phyloP scores from a whole-genome alignment of 2,113 vertebrate species.

The Psammodynastes pulverulentus region DNA sequence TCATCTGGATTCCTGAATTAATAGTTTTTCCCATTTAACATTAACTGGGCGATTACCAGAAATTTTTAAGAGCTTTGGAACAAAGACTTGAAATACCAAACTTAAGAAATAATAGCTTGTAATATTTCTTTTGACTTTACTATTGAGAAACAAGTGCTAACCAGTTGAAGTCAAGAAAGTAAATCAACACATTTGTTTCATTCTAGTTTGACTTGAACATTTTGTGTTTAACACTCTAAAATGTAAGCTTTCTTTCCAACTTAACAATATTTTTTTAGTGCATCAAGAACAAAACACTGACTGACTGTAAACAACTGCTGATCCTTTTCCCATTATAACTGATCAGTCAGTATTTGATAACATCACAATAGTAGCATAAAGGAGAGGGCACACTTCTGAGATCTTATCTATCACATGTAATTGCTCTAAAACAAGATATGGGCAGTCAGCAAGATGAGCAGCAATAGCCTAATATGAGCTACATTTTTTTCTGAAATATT shows the following conservation, averaged over 20 bases:
- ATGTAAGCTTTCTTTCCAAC: constrained; percentile 25
- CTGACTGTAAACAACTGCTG: not conserved
- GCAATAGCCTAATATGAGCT: not conserved
- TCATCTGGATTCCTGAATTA: constrained; percentile 55
- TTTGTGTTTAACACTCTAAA: constrained; percentile 28
- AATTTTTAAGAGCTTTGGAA: not conserved
- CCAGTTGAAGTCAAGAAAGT: not conserved
- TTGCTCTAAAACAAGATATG: constrained; percentile 36
- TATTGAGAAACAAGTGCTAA: not conserved
- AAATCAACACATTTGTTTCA: not conserved
- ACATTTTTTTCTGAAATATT: not conserved
- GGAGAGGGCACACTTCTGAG: constrained; percentile 29
- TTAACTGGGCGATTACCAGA: constrained; percentile 45
- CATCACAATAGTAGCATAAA: constrained; percentile 53
- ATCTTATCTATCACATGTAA: constrained; percentile 55
- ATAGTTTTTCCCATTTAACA: constrained; percentile 36
- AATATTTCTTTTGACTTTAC: not conserved
- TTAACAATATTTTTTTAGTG: not conserved
- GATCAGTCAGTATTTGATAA: constrained; percentile 63
- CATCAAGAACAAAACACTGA: constrained; percentile 23
- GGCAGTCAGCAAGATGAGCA: constrained; percentile 34
- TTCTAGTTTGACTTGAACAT: not conserved
- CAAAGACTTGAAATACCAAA: not conserved
- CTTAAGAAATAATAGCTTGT: not conserved
- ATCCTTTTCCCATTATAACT: constrained; percentile 50